A percentile compares a stretch with the other conserved stretches of the same genome.
Evolutionary conservation across 1,140 invertebrate genomes (phyloP).

Genomic region (Ladona fulva): DNA sequence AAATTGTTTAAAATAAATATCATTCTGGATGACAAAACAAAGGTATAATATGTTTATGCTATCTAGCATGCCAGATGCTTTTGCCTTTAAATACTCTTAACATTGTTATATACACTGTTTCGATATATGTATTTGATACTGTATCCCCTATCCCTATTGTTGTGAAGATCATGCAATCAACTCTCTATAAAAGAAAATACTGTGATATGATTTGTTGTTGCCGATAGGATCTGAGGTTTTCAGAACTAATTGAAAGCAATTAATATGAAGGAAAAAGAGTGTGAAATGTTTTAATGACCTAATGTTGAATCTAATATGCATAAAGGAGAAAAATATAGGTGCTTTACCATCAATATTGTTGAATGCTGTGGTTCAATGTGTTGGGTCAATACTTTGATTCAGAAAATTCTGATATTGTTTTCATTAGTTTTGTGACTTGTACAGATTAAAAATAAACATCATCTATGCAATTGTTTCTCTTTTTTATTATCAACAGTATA

Average conservation of each 20-base stretch:
- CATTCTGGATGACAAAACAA: neutral
- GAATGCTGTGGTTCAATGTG: neutral
- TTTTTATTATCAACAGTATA: neutral
- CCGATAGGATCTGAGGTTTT: neutral
- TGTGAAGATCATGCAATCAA: neutral
- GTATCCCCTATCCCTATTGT: neutral
- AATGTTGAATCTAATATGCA: neutral
- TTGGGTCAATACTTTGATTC: too few relatives aligned
- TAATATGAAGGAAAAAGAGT: neutral
- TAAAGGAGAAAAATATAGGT: neutral
- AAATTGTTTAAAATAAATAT: neutral
- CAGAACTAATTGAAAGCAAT: neutral
- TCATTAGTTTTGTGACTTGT: neutral
- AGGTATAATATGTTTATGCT: neutral
- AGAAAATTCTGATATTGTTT: neutral
- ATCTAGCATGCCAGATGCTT: neutral
- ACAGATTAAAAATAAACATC: neutral
- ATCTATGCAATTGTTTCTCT: neutral
- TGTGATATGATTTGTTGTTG: constrained; percentile 6
- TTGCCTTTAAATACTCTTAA: neutral
- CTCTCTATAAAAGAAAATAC: neutral
- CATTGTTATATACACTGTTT: too few relatives aligned
- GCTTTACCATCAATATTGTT: neutral
- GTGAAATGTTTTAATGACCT: neutral
- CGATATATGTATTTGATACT: too few relatives aligned